These are phyloP conservation scores for Drosophila meridiana DNA, from an alignment of 2,888 invertebrate species.

Conservation along the genomic window DNA sequence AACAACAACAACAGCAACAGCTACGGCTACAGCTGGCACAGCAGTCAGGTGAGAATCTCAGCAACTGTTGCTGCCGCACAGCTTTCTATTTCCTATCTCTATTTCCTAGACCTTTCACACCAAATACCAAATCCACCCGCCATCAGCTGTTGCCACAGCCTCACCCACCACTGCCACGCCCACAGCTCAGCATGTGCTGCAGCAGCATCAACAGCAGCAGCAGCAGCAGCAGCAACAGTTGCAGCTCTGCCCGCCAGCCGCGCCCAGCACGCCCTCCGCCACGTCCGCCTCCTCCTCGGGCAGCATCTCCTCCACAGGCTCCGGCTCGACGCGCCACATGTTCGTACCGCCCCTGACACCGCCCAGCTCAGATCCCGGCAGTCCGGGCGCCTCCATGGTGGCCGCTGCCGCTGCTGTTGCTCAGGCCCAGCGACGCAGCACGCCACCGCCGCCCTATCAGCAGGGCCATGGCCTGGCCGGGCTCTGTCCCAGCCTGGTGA, in stretches of 20 bases:
- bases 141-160: slow-evolving; percentile 66
- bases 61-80: slow-evolving; percentile 10
- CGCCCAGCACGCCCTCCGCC: slow-evolving; percentile 77
- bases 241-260: slow-evolving; percentile 82
- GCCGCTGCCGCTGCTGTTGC: slow-evolving; percentile 86
- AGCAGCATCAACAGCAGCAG: slow-evolving; percentile 69
- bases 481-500: slow-evolving; percentile 80
- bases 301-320: slow-evolving; percentile 82
- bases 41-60: slow-evolving; percentile 83
- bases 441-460: slow-evolving; percentile 83
- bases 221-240: slow-evolving; percentile 73
- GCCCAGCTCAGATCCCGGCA: slow-evolving; percentile 94
- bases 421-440: slow-evolving; percentile 76
- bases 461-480: slow-evolving; percentile 80
- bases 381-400: slow-evolving; percentile 90
- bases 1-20: slow-evolving; percentile 60
- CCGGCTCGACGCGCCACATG: slow-evolving; percentile 87
- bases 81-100: slow-evolving; percentile 23
- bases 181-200: slow-evolving; percentile 75
- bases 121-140: slow-evolving; percentile 84
- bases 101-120: slow-evolving; percentile 80
- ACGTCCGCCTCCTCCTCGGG: slow-evolving; percentile 85
- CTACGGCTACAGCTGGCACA: slow-evolving; percentile 84
- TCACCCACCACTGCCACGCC: slow-evolving; percentile 69
- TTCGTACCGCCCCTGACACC: slow-evolving; percentile 95